These are phyloP conservation scores for Plodia interpunctella DNA, from an alignment of 1,140 invertebrate genomes.

Conservation along the genomic window DNA sequence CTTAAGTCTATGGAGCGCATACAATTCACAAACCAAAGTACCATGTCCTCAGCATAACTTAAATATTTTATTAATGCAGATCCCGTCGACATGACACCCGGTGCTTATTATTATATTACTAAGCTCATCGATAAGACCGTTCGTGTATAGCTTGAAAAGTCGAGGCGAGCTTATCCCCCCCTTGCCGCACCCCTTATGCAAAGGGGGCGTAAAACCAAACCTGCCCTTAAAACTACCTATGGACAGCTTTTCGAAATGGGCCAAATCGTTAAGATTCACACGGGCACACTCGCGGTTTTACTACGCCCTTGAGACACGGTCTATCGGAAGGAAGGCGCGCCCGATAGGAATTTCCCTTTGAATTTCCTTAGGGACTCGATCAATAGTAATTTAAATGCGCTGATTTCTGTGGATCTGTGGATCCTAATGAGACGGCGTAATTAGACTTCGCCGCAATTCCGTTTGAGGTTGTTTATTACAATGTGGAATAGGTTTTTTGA, in stretches of 20 bases:
- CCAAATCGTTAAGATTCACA: constrained; percentile 25
- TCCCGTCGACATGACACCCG: too few species aligned
- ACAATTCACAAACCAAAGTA: too few species aligned
- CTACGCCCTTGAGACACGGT: background rate
- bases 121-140: too few species aligned
- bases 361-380: constrained; percentile 17
- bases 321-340: background rate
- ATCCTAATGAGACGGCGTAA: constrained; percentile 34
- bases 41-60: too few species aligned
- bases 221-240: background rate
- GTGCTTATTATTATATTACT: too few species aligned
- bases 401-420: constrained; percentile 29
- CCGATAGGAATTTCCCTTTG: constrained; percentile 12
- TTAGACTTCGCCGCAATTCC: constrained; percentile 27
- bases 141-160: too few species aligned
- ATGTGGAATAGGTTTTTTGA: background rate
- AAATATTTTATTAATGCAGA: too few species aligned
- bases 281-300: constrained; percentile 15
- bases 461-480: constrained; percentile 5
- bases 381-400: constrained; percentile 44
- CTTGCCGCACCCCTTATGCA: too few species aligned
- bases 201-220: background rate
- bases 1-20: too few species aligned
- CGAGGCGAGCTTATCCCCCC: too few species aligned
- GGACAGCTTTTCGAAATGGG: background rate